Percentiles rank a stretch among this genome's conserved stretches.
Evolutionary conservation across 2,888 invertebrate genomes (phyloP).

Genomic region (Nomada goodeniana): DNA sequence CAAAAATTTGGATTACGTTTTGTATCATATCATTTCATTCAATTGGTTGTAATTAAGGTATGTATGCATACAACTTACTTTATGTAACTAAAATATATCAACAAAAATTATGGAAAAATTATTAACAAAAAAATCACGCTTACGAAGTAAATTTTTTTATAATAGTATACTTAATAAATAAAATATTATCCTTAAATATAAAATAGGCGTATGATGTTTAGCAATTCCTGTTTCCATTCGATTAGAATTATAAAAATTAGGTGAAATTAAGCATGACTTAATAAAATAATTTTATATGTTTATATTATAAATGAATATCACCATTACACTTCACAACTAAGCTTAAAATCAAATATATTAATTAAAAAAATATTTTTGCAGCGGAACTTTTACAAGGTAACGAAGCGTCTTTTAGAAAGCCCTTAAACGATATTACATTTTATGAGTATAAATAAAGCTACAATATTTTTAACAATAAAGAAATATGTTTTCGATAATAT

Average conservation of each 20-base stretch:
- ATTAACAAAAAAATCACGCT: slow-evolving; percentile 10
- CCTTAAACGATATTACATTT: slow-evolving; percentile 35
- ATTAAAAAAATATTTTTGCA: slow-evolving; percentile 9
- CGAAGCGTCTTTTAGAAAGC: slow-evolving; percentile 1
- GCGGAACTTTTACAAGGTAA: not conserved
- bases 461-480: slow-evolving; percentile 23
- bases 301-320: slow-evolving; percentile 22
- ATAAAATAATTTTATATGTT: slow-evolving; percentile 32
- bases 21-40: slow-evolving; percentile 41
- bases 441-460: slow-evolving; percentile 43
- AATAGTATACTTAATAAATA: slow-evolving; percentile 7
- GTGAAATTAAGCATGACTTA: slow-evolving; percentile 23
- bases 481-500: slow-evolving; percentile 25
- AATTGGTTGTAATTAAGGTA: slow-evolving; percentile 12
- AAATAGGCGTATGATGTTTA: not conserved
- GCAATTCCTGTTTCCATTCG: not conserved
- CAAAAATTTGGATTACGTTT: slow-evolving; percentile 35
- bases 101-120: slow-evolving; percentile 2
- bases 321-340: slow-evolving; percentile 33
- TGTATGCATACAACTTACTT: slow-evolving; percentile 35
- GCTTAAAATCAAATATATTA: slow-evolving; percentile 18
- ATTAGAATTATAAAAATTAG: slow-evolving; percentile 13
- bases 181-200: slow-evolving; percentile 17
- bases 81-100: slow-evolving; percentile 3
- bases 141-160: slow-evolving; percentile 3